Evolutionary conservation across 2,113 vertebrate genomes (phyloP).

Genomic region (Melanotaenia duboulayi): DNA sequence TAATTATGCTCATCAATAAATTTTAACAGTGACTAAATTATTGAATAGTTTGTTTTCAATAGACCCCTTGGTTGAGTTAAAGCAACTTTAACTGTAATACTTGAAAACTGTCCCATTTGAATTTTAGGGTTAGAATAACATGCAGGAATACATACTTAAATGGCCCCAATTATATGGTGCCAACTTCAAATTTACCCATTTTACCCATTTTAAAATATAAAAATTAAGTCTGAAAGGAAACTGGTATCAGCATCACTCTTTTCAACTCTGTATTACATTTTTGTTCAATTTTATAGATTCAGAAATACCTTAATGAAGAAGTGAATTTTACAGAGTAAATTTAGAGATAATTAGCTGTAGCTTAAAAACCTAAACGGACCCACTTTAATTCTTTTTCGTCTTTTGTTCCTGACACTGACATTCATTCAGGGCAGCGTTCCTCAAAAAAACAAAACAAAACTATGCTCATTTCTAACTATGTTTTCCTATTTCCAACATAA

Average conservation of each 20-base stretch:
- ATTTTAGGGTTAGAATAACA: too few relatives aligned
- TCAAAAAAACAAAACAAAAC: conserved; percentile 1
- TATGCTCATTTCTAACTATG: conserved; percentile 25
- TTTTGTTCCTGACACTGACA: background rate
- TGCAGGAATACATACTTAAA: background rate
- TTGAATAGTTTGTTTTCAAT: background rate
- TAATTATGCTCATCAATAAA: background rate
- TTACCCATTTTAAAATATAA: too few relatives aligned
- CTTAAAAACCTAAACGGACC: background rate
- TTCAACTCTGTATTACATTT: background rate
- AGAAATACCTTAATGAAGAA: background rate
- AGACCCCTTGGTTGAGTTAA: background rate
- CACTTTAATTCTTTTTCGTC: background rate
- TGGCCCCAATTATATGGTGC: background rate
- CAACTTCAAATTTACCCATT: background rate
- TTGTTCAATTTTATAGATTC: background rate
- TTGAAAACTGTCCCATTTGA: background rate
- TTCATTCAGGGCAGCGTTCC: background rate
- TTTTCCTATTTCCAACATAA: conserved; percentile 35
- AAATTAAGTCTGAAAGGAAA: background rate
- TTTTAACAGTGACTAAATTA: background rate
- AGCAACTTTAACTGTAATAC: background rate
- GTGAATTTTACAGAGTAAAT: background rate
- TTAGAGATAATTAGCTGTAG: background rate
- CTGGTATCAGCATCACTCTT: background rate